Conservation (phyloP, 2,888 invertebrate species). For the Agonum fuliginosum region DNA sequence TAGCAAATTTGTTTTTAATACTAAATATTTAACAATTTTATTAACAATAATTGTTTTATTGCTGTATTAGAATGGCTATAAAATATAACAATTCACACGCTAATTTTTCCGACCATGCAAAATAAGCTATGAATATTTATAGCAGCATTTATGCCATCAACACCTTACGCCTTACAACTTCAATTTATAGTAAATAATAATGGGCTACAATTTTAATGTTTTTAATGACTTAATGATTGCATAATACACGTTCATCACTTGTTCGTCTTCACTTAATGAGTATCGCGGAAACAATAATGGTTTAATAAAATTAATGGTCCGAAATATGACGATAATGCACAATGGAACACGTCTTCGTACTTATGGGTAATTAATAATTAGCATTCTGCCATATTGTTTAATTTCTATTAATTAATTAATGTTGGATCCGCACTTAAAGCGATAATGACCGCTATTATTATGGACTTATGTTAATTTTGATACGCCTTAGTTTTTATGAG, state of each 20-base stretch:
- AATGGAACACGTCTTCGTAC: slow-evolving; percentile 33
- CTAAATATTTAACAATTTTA: no score
- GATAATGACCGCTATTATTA: slow-evolving; percentile 21
- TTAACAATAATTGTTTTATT: no score
- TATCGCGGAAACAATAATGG: slow-evolving; percentile 13
- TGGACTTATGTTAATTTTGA: background rate
- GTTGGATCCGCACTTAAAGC: slow-evolving; percentile 19
- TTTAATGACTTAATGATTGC: slow-evolving; percentile 35
- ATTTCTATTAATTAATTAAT: slow-evolving; percentile 36
- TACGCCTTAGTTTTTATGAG: slow-evolving; percentile 10
- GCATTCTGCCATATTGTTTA: slow-evolving; percentile 21
- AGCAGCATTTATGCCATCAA: slow-evolving; percentile 9
- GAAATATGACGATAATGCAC: slow-evolving; percentile 11
- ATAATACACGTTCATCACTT: slow-evolving; percentile 5
- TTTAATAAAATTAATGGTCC: slow-evolving; percentile 32
- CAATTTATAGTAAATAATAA: slow-evolving; percentile 19
- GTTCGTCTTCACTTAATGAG: background rate
- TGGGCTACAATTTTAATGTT: slow-evolving; percentile 6
- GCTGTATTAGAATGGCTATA: background rate
- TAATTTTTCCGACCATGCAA: background rate
- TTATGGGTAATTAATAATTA: slow-evolving; percentile 12
- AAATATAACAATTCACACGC: background rate
- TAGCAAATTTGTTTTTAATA: no score
- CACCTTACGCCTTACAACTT: no score
- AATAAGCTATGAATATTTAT: slow-evolving; percentile 15